These are phyloP conservation scores for Dilophus febrilis DNA, from an alignment of 2,888 invertebrate genomes.

Conservation along the genomic window DNA sequence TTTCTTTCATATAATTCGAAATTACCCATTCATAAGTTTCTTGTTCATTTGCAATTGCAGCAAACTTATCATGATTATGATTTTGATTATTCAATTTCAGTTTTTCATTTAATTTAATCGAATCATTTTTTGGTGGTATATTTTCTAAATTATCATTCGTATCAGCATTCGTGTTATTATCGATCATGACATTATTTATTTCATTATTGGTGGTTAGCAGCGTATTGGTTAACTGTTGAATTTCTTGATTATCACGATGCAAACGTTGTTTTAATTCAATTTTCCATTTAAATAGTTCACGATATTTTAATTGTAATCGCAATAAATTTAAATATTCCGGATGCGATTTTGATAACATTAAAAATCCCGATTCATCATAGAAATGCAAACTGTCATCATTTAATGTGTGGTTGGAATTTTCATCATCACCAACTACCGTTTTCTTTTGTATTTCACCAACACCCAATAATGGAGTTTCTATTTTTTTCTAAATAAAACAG, in stretches of 20 bases:
- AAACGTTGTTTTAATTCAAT: slow-evolving; percentile 48
- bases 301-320: slow-evolving; percentile 46
- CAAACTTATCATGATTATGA: slow-evolving; percentile 21
- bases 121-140: slow-evolving; percentile 35
- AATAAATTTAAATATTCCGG: slow-evolving; percentile 37
- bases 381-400: no score
- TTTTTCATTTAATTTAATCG: slow-evolving; percentile 20
- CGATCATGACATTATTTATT: no score
- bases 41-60: slow-evolving; percentile 13
- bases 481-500: no score
- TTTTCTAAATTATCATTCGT: no score
- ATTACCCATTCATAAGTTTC: slow-evolving; percentile 33
- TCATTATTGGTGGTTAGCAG: no score
- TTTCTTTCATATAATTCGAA: slow-evolving; percentile 41
- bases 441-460: no score
- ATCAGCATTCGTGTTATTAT: no score
- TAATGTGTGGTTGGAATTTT: no score
- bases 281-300: slow-evolving; percentile 48
- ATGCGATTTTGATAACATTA: slow-evolving; percentile 35
- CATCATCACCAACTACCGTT: slow-evolving; percentile 16
- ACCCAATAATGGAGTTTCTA: no score
- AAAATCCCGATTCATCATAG: no score
- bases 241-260: slow-evolving; percentile 64
- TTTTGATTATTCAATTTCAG: slow-evolving; percentile 31
- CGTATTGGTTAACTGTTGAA: slow-evolving; percentile 45